Base-by-base conservation (phyloP, 2,888 invertebrate species). In the Aethes cnicana region DNA sequence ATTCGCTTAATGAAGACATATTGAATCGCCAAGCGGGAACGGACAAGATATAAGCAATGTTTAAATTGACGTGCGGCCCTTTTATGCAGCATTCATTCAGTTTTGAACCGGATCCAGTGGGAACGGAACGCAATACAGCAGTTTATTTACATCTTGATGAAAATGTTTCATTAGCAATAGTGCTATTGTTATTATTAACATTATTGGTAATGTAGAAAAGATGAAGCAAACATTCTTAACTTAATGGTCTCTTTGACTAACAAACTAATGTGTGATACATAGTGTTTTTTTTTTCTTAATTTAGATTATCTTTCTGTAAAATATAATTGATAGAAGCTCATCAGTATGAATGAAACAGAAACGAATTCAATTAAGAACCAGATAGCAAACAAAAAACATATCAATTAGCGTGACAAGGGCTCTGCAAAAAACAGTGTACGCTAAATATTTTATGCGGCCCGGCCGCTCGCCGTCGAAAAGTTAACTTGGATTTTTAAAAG, bases 1-100 rank as follows among this genome's bases (percentile, higher is more conserved):
- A 81, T 82, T 80, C 84, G 66, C 81, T 84, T 89, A 89, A 89
- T 89, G 88, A 89, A 89, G 88, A 88, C 88, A 88, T 89, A 89
- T 89, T 88, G 88, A 87, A 85, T 84, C 84, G 84, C 82, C 75
- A 81, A 84, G 76, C 84, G 80, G 79, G 79, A 68, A 76, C 74
- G 71, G 84, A 80, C 82, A 82, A 81, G 74, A 80, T 82, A 82
- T 85, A 84, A 80, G 77, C 84, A 79, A 83, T 80, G 83, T 77
- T 82, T 82, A 85, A 85, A 86, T 84, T 86, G 87, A 85, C 84
- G 63, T 77, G 84, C 79, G 80, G 81, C 64, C 68, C 78, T 80
- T 85, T 81, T 81, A 81, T 76, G 69, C 60, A 55, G 69, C 73
- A 75, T 78, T 74, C 75, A 73, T 62, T 75, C 63, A 69, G 62